Conservation (phyloP, 2,888 invertebrate species). For the Phortica okadai region DNA sequence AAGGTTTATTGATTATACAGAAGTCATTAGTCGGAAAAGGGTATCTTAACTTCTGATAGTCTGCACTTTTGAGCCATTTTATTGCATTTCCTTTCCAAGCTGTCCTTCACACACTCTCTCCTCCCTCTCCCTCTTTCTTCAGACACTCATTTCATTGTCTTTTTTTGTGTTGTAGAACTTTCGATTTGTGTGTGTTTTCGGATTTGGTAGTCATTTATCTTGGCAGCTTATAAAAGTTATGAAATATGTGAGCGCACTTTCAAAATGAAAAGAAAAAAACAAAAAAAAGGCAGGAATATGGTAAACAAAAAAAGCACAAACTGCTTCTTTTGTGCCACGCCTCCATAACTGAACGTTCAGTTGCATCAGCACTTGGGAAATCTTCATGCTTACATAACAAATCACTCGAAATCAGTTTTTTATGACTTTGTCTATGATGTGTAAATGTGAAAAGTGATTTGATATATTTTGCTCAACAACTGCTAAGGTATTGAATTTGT, state of each 20-base stretch:
- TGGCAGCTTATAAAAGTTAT: slow-evolving; percentile 73
- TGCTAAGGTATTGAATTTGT: slow-evolving; percentile 43
- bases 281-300: background rate
- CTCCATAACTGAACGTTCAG: background rate
- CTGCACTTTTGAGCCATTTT: background rate
- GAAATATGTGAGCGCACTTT: slow-evolving; percentile 69
- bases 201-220: slow-evolving; percentile 73
- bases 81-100: background rate
- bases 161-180: slow-evolving; percentile 60
- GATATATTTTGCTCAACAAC: too few species aligned
- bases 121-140: background rate
- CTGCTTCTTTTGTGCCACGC: background rate
- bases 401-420: slow-evolving; percentile 35
- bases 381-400: slow-evolving; percentile 16
- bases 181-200: slow-evolving; percentile 61
- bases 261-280: background rate
- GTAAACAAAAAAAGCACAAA: background rate
- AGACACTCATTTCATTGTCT: slow-evolving; percentile 2
- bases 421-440: slow-evolving; percentile 49
- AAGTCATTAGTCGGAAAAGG: background rate
- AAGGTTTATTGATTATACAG: too few species aligned
- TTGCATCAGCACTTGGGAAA: background rate
- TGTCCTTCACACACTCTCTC: background rate
- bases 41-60: background rate
- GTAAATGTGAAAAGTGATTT: slow-evolving; percentile 50